These are phyloP conservation scores for Okapia johnstoni DNA, from an alignment of 2,113 vertebrate genomes.

Conservation along the genomic window DNA sequence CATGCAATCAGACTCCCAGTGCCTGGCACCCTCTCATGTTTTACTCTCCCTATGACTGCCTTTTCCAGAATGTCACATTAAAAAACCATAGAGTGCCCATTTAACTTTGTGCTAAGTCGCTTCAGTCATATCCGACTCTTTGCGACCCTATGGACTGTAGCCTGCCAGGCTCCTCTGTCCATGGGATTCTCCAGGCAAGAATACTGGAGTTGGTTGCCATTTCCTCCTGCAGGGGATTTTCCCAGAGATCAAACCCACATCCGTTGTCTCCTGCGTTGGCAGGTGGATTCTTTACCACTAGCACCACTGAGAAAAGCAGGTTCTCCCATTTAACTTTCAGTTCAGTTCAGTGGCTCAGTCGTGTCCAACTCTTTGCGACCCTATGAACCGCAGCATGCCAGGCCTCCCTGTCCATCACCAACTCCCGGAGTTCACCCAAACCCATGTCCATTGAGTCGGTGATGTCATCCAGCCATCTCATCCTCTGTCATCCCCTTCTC, in stretches of 20 bases:
- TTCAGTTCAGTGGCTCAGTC: no score
- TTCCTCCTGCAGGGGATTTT: background rate
- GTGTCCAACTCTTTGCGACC: no score
- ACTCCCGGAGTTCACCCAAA: no score
- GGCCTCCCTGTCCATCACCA: no score
- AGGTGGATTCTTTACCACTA: background rate
- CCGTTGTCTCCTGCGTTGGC: background rate
- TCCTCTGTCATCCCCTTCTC: no score
- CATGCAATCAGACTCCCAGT: background rate
- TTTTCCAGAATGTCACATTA: constrained; percentile 2
- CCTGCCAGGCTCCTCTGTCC: background rate
- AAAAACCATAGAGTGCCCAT: background rate
- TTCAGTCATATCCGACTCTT: background rate
- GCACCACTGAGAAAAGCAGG: background rate
- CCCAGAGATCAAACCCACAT: background rate
- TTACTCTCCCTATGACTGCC: background rate
- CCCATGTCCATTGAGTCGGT: no score
- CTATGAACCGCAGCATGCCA: no score
- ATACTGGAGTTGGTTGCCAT: background rate
- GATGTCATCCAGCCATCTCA: no score
- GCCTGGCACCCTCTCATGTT: background rate
- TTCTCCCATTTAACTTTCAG: background rate
- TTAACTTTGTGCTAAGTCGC: background rate
- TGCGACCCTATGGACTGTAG: background rate
- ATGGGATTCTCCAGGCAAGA: background rate